phyloP scores from a whole-genome alignment of 2,797 vertebrate genomes.

The Agapornis canus region DNA sequence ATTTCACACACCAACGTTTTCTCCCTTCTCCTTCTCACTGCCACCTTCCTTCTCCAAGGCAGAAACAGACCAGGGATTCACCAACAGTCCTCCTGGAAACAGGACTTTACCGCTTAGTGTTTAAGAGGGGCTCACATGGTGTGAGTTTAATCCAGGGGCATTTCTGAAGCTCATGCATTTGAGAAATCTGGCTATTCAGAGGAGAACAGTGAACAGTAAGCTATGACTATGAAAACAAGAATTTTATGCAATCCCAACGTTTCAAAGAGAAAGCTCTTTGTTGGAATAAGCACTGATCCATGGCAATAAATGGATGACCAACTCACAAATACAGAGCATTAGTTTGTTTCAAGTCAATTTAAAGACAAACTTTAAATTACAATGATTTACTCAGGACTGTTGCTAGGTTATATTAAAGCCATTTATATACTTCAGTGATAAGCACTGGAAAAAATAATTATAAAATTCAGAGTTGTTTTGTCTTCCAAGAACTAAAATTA shows the following conservation, averaged over 20 bases:
- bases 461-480: neutral
- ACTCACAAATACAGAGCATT: neutral
- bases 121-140: neutral
- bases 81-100: neutral
- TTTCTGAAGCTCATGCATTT: neutral
- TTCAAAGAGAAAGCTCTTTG: neutral
- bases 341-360: neutral
- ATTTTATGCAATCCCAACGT: neutral
- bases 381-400: neutral
- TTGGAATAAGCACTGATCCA: neutral
- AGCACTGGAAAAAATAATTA: neutral
- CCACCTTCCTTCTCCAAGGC: neutral
- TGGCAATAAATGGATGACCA: neutral
- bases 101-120: neutral
- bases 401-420: neutral
- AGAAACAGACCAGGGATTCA: neutral
- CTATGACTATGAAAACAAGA: neutral
- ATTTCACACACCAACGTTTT: neutral
- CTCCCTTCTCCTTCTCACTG: neutral
- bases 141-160: neutral
- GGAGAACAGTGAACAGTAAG: neutral
- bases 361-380: neutral
- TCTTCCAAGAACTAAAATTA: neutral
- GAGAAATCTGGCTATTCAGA: neutral
- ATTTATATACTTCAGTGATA: neutral